Percentiles rank a stretch among this genome's conserved stretches.
phyloP scores from a whole-genome alignment of 2,888 invertebrate genomes.

The Andrena marginata region DNA sequence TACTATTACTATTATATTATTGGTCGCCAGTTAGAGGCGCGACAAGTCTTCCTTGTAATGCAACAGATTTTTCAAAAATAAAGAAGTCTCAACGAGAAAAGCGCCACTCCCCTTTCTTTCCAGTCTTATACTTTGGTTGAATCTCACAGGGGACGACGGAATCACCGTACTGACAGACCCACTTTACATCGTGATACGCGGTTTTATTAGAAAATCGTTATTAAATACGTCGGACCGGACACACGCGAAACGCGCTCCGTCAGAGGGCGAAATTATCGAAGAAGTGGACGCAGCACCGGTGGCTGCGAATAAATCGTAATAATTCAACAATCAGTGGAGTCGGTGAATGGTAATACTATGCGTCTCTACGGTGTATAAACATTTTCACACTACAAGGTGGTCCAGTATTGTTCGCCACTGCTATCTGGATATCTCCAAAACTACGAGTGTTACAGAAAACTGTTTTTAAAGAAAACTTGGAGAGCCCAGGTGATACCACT shows the following conservation, averaged over 20 bases:
- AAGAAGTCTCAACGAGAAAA: slow-evolving; percentile 37
- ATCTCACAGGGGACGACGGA: neutral
- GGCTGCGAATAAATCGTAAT: slow-evolving; percentile 16
- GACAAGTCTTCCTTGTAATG: slow-evolving; percentile 59
- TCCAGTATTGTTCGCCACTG: neutral
- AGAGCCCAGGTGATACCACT: neutral
- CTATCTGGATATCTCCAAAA: neutral
- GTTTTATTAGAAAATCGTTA: slow-evolving; percentile 62
- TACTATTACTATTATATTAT: slow-evolving; percentile 27
- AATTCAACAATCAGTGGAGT: slow-evolving; percentile 29
- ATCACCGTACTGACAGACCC: neutral
- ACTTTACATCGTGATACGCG: slow-evolving; percentile 21
- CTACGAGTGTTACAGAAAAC: neutral
- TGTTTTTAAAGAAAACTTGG: neutral
- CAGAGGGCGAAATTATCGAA: neutral
- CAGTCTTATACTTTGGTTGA: no score
- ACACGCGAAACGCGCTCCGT: slow-evolving; percentile 22
- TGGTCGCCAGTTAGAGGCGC: slow-evolving; percentile 24
- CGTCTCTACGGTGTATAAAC: slow-evolving; percentile 50
- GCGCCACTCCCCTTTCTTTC: no score
- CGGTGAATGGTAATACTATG: slow-evolving; percentile 43
- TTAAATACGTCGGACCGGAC: slow-evolving; percentile 51
- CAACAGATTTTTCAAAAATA: slow-evolving; percentile 63
- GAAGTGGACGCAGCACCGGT: slow-evolving; percentile 9
- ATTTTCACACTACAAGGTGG: slow-evolving; percentile 47